Evolutionary conservation across 2,888 invertebrate genomes (phyloP).

Genomic region (Pyrrhia umbra): DNA sequence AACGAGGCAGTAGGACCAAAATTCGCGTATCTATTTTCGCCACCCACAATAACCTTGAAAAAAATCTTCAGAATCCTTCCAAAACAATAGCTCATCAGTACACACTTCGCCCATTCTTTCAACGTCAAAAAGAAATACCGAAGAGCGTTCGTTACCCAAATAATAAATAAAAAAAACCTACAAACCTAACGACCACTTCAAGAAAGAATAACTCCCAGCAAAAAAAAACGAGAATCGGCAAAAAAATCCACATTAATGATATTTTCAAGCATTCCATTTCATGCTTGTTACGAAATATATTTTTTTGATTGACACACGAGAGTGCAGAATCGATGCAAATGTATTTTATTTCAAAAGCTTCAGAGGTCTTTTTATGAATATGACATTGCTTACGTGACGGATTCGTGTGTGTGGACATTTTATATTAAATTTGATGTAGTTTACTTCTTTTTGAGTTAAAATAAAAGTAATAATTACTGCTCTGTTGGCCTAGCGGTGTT

Average conservation of each 20-base stretch:
- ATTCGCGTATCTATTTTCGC: no score
- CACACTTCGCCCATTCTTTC: background rate
- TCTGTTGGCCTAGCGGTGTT: no score
- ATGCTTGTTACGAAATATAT: constrained; percentile 3
- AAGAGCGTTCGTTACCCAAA: constrained; percentile 11
- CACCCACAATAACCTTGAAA: no score
- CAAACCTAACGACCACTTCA: constrained; percentile 42
- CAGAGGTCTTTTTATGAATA: background rate
- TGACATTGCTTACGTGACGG: background rate
- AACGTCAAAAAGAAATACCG: background rate
- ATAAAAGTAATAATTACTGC: no score
- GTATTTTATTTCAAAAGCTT: constrained; percentile 16
- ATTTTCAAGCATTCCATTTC: constrained; percentile 16
- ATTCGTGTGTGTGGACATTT: no score
- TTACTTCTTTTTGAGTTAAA: no score
- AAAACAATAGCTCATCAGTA: background rate
- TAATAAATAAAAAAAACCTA: constrained; percentile 8
- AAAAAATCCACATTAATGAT: constrained; percentile 35
- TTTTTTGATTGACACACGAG: constrained; percentile 16
- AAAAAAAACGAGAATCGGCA: constrained; percentile 18
- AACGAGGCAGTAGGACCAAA: no score
- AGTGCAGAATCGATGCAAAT: background rate
- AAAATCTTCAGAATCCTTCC: background rate
- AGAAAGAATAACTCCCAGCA: constrained; percentile 16
- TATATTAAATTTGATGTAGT: no score